These are phyloP conservation scores for Vespertilio murinus DNA, from an alignment of 2,797 vertebrate species.

Conservation along the genomic window DNA sequence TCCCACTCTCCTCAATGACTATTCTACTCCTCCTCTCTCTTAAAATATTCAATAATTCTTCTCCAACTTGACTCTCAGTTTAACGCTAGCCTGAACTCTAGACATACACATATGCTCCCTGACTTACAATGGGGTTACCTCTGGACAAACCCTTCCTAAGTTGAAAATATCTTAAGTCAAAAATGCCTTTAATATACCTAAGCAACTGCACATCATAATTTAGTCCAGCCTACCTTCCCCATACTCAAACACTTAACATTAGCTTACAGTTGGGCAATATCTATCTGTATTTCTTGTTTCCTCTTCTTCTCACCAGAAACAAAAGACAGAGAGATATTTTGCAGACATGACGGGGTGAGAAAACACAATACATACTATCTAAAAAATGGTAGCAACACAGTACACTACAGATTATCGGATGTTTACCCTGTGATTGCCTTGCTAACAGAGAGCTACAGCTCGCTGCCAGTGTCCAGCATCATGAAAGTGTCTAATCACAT, in stretches of 20 bases:
- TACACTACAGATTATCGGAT: neutral
- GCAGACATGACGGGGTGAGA: neutral
- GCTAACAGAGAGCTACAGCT: neutral
- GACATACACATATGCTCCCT: neutral
- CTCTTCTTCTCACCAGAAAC: neutral
- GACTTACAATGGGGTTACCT: neutral
- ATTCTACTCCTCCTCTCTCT: neutral
- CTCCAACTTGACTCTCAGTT: neutral
- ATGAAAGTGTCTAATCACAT: neutral
- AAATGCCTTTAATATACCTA: neutral
- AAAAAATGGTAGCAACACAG: neutral
- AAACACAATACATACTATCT: neutral
- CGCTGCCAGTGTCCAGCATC: neutral
- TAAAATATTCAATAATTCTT: neutral
- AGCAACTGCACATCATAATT: neutral
- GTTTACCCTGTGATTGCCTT: neutral
- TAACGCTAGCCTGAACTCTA: neutral
- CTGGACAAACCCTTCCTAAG: neutral
- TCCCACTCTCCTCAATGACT: neutral
- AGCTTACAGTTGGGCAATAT: neutral
- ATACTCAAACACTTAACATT: neutral
- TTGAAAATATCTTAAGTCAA: neutral
- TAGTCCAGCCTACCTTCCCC: neutral
- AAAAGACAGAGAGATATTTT: neutral
- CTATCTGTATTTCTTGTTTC: too few species aligned